Conservation (phyloP, 2,888 invertebrate species). For the Rhorus exstirpatorius region DNA sequence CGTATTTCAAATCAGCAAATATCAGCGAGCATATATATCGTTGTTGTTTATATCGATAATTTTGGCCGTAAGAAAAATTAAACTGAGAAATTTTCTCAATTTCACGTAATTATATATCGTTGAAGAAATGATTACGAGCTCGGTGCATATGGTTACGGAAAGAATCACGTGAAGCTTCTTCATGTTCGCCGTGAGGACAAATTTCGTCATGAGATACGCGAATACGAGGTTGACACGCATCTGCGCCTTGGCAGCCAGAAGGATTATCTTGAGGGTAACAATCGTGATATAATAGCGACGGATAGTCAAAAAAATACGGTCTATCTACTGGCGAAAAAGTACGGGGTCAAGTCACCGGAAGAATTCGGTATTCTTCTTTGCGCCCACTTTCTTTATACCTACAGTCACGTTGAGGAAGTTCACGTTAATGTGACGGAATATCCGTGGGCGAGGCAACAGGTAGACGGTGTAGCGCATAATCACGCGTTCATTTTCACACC, state of each 20-base stretch:
- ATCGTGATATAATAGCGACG: slow-evolving; percentile 93
- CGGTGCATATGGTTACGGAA: slow-evolving; percentile 91
- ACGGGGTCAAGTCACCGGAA: slow-evolving; percentile 92
- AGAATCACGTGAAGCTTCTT: slow-evolving; percentile 91
- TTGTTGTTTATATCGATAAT: neutral
- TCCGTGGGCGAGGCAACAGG: slow-evolving; percentile 91
- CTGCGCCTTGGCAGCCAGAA: slow-evolving; percentile 90
- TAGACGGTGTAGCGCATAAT: slow-evolving; percentile 88
- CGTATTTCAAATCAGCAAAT: too few species aligned
- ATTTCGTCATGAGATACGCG: slow-evolving; percentile 89
- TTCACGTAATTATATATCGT: neutral
- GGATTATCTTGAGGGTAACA: slow-evolving; percentile 92
- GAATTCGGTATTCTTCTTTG: slow-evolving; percentile 92
- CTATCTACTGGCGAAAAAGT: slow-evolving; percentile 92
- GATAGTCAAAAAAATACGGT: slow-evolving; percentile 95
- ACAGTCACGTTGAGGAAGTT: slow-evolving; percentile 91
- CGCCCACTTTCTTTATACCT: slow-evolving; percentile 91
- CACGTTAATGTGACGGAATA: slow-evolving; percentile 91
- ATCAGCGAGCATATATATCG: too few species aligned
- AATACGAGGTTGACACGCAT: slow-evolving; percentile 92
- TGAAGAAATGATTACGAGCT: slow-evolving; percentile 87
- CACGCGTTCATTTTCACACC: slow-evolving; percentile 93
- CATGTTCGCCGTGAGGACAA: slow-evolving; percentile 90
- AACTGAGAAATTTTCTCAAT: neutral
- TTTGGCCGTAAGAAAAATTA: slow-evolving; percentile 4